A percentile compares a stretch with the other conserved stretches of the same genome.
Conservation (phyloP, 2,113 vertebrate genomes). For the Engraulis encrasicolus region DNA sequence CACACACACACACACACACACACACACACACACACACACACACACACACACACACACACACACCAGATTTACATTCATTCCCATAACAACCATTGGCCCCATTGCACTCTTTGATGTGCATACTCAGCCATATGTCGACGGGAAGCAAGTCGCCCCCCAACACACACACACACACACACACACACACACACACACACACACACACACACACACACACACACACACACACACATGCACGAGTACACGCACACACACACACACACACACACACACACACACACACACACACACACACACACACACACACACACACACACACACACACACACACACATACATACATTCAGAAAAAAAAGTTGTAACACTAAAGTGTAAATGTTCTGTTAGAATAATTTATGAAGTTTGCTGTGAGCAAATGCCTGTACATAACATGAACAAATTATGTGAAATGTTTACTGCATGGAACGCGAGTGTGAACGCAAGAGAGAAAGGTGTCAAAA, state of each 20-base stretch:
- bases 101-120: neutral
- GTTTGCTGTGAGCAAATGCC: slow-evolving; percentile 66
- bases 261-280: slow-evolving; percentile 24
- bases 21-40: slow-evolving; percentile 19
- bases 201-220: slow-evolving; percentile 31
- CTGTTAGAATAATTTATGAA: slow-evolving; percentile 77
- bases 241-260: too few relatives aligned
- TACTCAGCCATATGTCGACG: too few relatives aligned
- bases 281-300: slow-evolving; percentile 27
- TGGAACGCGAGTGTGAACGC: slow-evolving; percentile 29
- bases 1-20: slow-evolving; percentile 32
- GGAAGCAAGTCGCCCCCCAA: too few relatives aligned
- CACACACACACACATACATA: slow-evolving; percentile 27
- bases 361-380: slow-evolving; percentile 53
- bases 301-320: slow-evolving; percentile 31
- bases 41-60: slow-evolving; percentile 28
- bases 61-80: neutral
- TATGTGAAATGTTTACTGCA: slow-evolving; percentile 63
- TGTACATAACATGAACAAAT: slow-evolving; percentile 63
- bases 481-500: slow-evolving; percentile 35
- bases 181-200: slow-evolving; percentile 26
- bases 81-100: neutral
- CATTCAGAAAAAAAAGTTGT: slow-evolving; percentile 44
- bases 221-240: slow-evolving; percentile 28
- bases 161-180: slow-evolving; percentile 28